Conservation (phyloP, 2,888 invertebrate species). For the Scaptodrosophila latifasciaeformis region DNA sequence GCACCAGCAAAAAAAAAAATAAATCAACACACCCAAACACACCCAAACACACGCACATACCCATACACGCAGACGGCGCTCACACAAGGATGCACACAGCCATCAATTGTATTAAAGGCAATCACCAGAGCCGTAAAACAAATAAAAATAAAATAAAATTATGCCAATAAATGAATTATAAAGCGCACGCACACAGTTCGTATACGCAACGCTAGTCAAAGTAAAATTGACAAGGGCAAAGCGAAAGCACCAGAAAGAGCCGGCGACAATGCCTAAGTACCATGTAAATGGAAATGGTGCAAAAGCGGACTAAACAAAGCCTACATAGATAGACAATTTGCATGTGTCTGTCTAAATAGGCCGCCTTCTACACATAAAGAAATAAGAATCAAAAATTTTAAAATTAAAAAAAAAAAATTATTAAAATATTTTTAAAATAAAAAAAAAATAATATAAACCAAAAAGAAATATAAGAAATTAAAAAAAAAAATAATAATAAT, state of each 20-base stretch:
- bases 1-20: constrained; percentile 7
- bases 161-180: constrained; percentile 69
- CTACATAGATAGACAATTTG: constrained; percentile 5
- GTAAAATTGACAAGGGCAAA: too few relatives aligned
- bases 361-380: too few relatives aligned
- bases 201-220: constrained; percentile 50
- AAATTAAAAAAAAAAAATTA: too few relatives aligned
- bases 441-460: too few relatives aligned
- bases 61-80: too few relatives aligned
- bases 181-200: constrained; percentile 41
- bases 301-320: background rate
- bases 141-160: constrained; percentile 67
- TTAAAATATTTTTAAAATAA: too few relatives aligned
- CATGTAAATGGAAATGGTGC: constrained; percentile 45
- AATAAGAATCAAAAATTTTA: too few relatives aligned
- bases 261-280: constrained; percentile 42
- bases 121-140: constrained; percentile 49
- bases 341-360: constrained; percentile 20
- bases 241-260: constrained; percentile 19
- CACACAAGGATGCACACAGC: too few relatives aligned
- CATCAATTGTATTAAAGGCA: constrained; percentile 42
- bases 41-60: too few relatives aligned
- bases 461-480: too few relatives aligned
- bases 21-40: too few relatives aligned
- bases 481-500: too few relatives aligned